Conservation (phyloP, 2,113 vertebrate species). For the Syrmaticus mikado region DNA sequence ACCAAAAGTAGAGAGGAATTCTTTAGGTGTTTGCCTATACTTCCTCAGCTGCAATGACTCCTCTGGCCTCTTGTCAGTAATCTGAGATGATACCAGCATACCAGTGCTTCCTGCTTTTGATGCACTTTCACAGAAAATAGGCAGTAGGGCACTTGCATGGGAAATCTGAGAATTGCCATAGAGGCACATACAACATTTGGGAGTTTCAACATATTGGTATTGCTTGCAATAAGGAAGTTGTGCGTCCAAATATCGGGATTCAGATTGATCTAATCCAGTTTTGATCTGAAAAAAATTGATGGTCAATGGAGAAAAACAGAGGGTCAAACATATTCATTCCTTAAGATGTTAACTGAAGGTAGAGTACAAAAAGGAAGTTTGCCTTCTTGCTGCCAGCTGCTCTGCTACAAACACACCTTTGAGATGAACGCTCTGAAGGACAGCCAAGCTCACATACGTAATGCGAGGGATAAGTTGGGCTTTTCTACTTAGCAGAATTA, state of each 20-base stretch:
- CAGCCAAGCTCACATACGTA: not conserved
- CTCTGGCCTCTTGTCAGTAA: not conserved
- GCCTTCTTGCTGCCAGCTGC: not conserved
- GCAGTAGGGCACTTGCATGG: not conserved
- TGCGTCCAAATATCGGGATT: not conserved
- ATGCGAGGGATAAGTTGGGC: not conserved
- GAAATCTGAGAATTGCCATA: slow-evolving; percentile 6
- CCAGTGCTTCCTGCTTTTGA: not conserved
- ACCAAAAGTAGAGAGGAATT: not conserved
- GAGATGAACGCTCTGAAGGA: not conserved
- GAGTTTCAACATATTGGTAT: not conserved
- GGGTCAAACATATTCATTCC: not conserved
- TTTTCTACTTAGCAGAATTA: not conserved
- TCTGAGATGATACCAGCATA: not conserved
- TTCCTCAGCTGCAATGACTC: not conserved
- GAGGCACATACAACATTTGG: not conserved
- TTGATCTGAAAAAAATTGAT: not conserved
- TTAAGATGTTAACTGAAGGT: not conserved
- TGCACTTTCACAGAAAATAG: not conserved
- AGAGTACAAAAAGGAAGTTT: no score
- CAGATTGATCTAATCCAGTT: not conserved
- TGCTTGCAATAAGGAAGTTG: not conserved
- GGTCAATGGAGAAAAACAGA: not conserved
- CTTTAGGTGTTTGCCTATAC: not conserved
- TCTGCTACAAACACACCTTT: not conserved